These are phyloP conservation scores for Aplocera efformata DNA, from an alignment of 2,888 invertebrate species.

Conservation along the genomic window DNA sequence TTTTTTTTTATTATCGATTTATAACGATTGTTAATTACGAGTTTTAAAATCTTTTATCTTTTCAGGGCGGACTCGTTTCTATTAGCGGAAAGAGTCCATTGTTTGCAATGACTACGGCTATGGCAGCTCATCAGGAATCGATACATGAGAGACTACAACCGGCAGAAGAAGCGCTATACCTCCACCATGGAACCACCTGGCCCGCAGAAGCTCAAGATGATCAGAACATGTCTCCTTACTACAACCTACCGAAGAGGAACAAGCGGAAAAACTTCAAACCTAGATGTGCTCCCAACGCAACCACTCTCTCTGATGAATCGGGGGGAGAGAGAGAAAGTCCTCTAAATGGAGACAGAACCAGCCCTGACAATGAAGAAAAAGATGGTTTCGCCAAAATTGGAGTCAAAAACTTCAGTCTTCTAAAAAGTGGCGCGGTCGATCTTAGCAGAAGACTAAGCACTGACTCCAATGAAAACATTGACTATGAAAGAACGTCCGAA, in stretches of 20 bases:
- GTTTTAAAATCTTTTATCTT: constrained; percentile 8
- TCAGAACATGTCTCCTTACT: constrained; percentile 66
- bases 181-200: constrained; percentile 79
- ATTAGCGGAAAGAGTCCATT: constrained; percentile 60
- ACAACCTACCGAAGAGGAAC: constrained; percentile 83
- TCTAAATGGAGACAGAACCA: constrained; percentile 64
- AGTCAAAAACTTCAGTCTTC: constrained; percentile 72
- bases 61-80: constrained; percentile 66
- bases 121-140: constrained; percentile 78
- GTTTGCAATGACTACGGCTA: constrained; percentile 80
- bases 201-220: constrained; percentile 68
- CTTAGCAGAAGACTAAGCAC: constrained; percentile 73
- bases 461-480: constrained; percentile 77
- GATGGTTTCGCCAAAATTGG: constrained; percentile 65
- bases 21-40: too few relatives aligned
- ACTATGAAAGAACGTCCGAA: constrained; percentile 69
- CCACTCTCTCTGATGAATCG: constrained; percentile 73
- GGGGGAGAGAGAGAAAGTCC: constrained; percentile 64
- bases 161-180: constrained; percentile 66
- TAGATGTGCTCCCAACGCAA: constrained; percentile 83
- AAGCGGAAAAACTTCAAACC: constrained; percentile 90
- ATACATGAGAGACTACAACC: constrained; percentile 77
- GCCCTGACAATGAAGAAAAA: constrained; percentile 59
- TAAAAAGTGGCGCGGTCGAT: constrained; percentile 74
- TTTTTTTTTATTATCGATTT: too few relatives aligned